A percentile compares a stretch with the other conserved stretches of the same genome.
Evolutionary conservation across 2,888 invertebrate species (phyloP).

Genomic region (Calliphora vomitoria): DNA sequence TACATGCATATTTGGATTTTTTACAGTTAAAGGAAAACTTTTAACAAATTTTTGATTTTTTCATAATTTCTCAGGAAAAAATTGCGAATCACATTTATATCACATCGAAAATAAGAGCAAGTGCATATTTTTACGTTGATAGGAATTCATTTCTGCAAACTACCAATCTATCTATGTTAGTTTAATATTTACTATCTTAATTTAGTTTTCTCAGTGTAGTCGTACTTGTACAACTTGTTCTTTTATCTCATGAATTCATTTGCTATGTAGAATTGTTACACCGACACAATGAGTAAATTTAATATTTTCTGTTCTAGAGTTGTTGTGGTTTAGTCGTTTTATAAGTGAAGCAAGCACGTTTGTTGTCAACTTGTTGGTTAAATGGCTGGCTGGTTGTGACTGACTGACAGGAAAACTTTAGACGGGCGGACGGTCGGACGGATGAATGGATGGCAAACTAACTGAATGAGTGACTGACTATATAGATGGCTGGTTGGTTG

Average conservation of each 20-base stretch:
- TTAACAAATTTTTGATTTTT: too few relatives aligned
- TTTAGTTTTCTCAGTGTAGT: not conserved
- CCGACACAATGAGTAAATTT: constrained; percentile 28
- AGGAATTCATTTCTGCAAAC: too few relatives aligned
- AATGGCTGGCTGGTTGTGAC: constrained; percentile 44
- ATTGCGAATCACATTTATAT: too few relatives aligned
- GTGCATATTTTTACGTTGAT: too few relatives aligned
- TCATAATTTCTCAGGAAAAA: too few relatives aligned
- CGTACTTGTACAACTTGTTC: not conserved
- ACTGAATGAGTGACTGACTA: constrained; percentile 33
- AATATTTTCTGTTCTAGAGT: constrained; percentile 39
- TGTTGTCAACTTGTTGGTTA: constrained; percentile 72
- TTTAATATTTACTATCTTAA: not conserved
- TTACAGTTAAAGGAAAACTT: too few relatives aligned
- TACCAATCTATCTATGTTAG: too few relatives aligned
- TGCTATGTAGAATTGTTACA: not conserved
- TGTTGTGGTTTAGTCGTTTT: constrained; percentile 54
- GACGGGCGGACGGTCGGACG: not conserved
- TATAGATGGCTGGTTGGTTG: constrained; percentile 13
- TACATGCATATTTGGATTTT: not conserved
- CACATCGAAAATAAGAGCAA: too few relatives aligned
- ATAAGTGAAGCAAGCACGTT: constrained; percentile 70
- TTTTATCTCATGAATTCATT: not conserved
- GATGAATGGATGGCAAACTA: constrained; percentile 6
- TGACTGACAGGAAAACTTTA: constrained; percentile 51